Percentiles rank a stretch among this genome's conserved stretches.
Conservation (phyloP, 2,113 vertebrate species). For the Pterocles orientalis region DNA sequence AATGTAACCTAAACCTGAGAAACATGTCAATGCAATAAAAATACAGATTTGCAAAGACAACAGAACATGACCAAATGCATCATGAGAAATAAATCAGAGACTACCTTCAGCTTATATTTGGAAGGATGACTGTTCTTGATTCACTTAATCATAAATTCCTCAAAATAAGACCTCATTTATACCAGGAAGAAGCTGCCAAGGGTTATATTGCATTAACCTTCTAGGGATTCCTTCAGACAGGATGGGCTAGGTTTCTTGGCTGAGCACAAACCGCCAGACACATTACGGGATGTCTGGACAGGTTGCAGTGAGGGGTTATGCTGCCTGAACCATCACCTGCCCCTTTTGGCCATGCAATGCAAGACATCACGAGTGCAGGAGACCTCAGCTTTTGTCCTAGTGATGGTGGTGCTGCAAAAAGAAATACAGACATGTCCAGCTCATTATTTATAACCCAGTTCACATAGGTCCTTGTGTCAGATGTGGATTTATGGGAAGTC, state of each 20-base stretch:
- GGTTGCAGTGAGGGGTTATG: background rate
- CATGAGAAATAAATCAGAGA: conserved; percentile 51
- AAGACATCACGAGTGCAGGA: background rate
- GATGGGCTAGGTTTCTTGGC: background rate
- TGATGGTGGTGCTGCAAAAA: background rate
- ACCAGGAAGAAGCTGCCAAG: conserved; percentile 20
- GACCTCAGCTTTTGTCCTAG: background rate
- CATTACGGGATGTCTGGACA: conserved; percentile 36
- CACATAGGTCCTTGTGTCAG: conserved; percentile 23
- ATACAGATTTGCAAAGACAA: conserved; percentile 60
- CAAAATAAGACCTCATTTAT: conserved; percentile 46
- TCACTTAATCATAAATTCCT: conserved; percentile 54
- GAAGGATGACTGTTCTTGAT: conserved; percentile 38
- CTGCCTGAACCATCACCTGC: background rate
- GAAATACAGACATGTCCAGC: conserved; percentile 41
- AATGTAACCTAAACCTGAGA: conserved; percentile 57
- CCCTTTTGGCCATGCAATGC: background rate
- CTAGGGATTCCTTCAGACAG: conserved; percentile 3
- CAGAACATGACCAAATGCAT: conserved; percentile 58
- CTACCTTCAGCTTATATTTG: conserved; percentile 29
- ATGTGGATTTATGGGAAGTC: conserved; percentile 35
- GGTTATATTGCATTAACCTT: conserved; percentile 56
- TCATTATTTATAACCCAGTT: conserved; percentile 39
- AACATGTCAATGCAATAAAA: conserved; percentile 54
- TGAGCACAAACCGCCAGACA: background rate